Percentiles rank a stretch among this genome's conserved stretches.
phyloP scores from a whole-genome alignment of 2,888 invertebrate genomes.

The Tipula lateralis region DNA sequence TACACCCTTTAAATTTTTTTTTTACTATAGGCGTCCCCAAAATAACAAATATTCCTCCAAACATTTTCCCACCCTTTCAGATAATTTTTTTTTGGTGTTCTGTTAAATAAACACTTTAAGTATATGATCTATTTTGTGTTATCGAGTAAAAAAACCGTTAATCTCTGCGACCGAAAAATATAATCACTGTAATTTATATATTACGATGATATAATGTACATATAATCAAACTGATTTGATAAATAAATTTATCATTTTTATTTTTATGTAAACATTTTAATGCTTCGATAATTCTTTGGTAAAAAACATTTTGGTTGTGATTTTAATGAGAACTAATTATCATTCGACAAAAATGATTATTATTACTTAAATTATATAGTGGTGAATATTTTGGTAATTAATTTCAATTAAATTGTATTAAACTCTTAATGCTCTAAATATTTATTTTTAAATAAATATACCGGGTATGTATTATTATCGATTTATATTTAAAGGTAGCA shows the following conservation, averaged over 20 bases:
- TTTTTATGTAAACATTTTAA: neutral
- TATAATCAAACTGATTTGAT: neutral
- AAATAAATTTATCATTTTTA: neutral
- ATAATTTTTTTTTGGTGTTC: neutral
- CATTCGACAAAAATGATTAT: neutral
- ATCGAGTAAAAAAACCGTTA: neutral
- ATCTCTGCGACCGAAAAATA: neutral
- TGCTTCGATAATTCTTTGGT: neutral
- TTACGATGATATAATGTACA: neutral
- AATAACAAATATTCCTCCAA: neutral
- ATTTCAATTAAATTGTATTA: neutral
- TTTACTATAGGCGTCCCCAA: neutral
- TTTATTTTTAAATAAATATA: too few relatives aligned
- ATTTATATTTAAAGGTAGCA: neutral
- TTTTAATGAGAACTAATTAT: neutral
- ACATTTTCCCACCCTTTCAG: neutral
- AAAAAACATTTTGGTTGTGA: neutral
- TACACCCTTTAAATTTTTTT: neutral
- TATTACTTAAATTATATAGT: neutral
- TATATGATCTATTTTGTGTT: neutral
- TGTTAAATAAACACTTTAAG: neutral
- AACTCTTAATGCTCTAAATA: neutral
- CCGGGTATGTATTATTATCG: neutral
- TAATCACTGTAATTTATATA: neutral
- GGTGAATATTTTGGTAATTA: neutral